phyloP scores from a whole-genome alignment of 2,797 vertebrate genomes.

The Sebastes glaucus region DNA sequence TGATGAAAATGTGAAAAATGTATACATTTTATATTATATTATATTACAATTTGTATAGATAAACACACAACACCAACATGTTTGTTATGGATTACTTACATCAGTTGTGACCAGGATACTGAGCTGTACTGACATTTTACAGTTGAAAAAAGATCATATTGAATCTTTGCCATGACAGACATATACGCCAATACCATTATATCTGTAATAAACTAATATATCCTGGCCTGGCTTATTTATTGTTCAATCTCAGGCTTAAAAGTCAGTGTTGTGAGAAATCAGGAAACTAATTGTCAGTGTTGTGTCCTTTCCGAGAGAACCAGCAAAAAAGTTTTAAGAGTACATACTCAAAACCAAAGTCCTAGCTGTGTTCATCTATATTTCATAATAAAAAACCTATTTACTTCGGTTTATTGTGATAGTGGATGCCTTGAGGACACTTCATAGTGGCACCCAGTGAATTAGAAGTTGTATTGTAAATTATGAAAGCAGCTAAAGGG shows the following conservation, averaged over 20 bases:
- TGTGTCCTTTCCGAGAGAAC: not conserved
- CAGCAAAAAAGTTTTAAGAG: not conserved
- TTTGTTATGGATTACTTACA: not conserved
- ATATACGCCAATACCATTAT: not conserved
- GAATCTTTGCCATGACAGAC: not conserved
- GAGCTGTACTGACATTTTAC: not conserved
- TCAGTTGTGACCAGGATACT: not conserved
- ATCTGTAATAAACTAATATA: not conserved
- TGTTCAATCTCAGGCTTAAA: not conserved
- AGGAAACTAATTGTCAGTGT: not conserved
- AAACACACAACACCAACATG: not conserved
- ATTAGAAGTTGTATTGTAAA: not conserved
- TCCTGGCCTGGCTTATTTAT: not conserved
- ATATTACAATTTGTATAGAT: not conserved
- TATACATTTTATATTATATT: not conserved
- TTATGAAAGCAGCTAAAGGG: not conserved
- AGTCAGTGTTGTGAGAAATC: not conserved
- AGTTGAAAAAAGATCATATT: not conserved
- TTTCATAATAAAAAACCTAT: not conserved
- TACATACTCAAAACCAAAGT: not conserved
- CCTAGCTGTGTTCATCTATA: not conserved
- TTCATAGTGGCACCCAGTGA: not conserved
- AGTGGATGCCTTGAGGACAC: not conserved
- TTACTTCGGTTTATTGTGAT: not conserved
- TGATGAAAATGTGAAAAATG: not conserved